phyloP scores from a whole-genome alignment of 2,113 vertebrate species.

The Otis tarda region DNA sequence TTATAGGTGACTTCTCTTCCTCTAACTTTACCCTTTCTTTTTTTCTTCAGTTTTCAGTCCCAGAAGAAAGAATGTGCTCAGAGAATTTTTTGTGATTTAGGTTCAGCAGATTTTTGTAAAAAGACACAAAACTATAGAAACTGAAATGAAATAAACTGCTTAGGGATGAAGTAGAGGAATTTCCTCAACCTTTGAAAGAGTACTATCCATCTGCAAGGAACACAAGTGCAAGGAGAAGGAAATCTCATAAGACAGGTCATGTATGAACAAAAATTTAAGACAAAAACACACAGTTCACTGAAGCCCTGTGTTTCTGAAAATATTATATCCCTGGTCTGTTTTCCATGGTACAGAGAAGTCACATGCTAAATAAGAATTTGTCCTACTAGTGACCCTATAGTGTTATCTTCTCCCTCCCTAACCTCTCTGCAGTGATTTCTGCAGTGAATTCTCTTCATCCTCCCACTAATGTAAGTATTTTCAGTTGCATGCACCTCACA shows the following conservation, averaged over 20 bases:
- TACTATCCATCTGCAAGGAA: neutral
- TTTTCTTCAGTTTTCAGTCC: neutral
- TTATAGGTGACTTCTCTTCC: neutral
- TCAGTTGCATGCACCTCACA: neutral
- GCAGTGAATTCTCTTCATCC: neutral
- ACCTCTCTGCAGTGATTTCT: neutral
- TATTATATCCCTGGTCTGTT: neutral
- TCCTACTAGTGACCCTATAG: neutral
- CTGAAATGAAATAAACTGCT: neutral
- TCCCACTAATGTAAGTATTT: neutral
- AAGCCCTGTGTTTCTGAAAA: neutral
- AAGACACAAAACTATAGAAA: neutral
- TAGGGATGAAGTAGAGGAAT: neutral
- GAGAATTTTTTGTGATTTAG: neutral
- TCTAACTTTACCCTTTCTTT: neutral
- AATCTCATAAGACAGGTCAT: rapidly evolving
- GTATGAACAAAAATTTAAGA: neutral
- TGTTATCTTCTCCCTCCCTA: neutral
- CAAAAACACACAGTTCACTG: neutral
- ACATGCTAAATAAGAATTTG: neutral
- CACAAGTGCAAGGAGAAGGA: neutral
- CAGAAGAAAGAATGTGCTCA: neutral
- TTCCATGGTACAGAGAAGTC: neutral
- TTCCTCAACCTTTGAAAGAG: neutral
- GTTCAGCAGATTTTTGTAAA: neutral